Percentiles rank a stretch among this genome's conserved stretches.
Evolutionary conservation across 2,797 vertebrate genomes (phyloP).

Genomic region (Sebastes flavidus): DNA sequence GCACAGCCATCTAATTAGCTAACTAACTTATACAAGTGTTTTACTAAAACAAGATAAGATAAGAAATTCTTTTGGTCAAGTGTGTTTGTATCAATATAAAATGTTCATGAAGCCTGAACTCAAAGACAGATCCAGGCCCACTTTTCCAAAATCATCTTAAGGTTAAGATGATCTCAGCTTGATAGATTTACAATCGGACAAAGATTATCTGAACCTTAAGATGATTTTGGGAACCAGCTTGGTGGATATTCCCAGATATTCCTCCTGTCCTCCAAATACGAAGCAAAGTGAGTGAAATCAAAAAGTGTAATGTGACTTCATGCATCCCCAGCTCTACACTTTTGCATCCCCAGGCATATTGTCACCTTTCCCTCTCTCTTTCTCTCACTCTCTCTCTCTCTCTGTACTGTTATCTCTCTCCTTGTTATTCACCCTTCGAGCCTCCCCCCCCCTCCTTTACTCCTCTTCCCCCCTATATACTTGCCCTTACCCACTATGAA

Average conservation of each 20-base stretch:
- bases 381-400: slow-evolving; percentile 7
- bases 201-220: not conserved
- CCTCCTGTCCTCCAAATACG: not conserved
- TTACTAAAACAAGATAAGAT: not conserved
- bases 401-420: slow-evolving; percentile 31
- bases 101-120: not conserved
- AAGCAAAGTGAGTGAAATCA: slow-evolving; percentile 13
- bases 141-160: not conserved
- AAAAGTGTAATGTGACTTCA: slow-evolving; percentile 39
- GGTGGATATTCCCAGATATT: not conserved
- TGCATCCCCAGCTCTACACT: slow-evolving; percentile 33
- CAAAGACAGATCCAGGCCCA: not conserved
- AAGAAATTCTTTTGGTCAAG: not conserved
- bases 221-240: not conserved
- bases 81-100: not conserved
- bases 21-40: not conserved
- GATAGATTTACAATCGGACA: not conserved
- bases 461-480: slow-evolving; percentile 15
- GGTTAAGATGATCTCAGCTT: not conserved
- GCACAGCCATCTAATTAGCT: not conserved
- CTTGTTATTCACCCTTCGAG: slow-evolving; percentile 47
- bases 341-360: slow-evolving; percentile 39
- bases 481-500: slow-evolving; percentile 60
- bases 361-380: slow-evolving; percentile 50
- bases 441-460: slow-evolving; percentile 26